These are phyloP conservation scores for Conomelus anceps DNA, from an alignment of 2,888 invertebrate genomes.

Conservation along the genomic window DNA sequence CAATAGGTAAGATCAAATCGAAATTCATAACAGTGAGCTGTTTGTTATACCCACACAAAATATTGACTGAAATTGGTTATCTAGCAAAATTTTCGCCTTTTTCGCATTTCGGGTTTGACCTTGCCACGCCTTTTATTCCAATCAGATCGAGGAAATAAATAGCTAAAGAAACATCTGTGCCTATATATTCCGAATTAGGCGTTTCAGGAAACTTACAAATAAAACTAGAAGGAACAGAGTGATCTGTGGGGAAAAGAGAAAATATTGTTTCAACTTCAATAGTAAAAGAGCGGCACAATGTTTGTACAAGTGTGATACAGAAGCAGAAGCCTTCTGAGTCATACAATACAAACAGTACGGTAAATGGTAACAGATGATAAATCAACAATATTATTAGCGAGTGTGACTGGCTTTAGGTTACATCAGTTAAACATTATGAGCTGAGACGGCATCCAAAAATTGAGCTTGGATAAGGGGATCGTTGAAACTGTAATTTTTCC, in stretches of 20 bases:
- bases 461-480: too few species aligned
- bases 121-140: not conserved
- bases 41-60: not conserved
- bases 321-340: not conserved
- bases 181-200: not conserved
- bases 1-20: not conserved
- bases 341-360: not conserved
- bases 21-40: not conserved
- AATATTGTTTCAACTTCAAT: not conserved
- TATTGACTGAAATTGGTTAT: not conserved
- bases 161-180: not conserved
- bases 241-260: too few species aligned
- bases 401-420: not conserved
- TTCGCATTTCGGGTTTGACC: not conserved
- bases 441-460: not conserved
- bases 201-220: not conserved
- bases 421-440: not conserved
- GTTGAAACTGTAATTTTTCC: too few species aligned
- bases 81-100: not conserved
- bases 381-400: not conserved
- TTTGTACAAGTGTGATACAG: not conserved
- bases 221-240: too few species aligned
- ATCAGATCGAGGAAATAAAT: not conserved
- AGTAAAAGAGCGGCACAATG: not conserved
- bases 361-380: not conserved